A percentile compares a stretch with the other conserved stretches of the same genome.
phyloP scores from a whole-genome alignment of 2,113 vertebrate species.

The Martes martes region DNA sequence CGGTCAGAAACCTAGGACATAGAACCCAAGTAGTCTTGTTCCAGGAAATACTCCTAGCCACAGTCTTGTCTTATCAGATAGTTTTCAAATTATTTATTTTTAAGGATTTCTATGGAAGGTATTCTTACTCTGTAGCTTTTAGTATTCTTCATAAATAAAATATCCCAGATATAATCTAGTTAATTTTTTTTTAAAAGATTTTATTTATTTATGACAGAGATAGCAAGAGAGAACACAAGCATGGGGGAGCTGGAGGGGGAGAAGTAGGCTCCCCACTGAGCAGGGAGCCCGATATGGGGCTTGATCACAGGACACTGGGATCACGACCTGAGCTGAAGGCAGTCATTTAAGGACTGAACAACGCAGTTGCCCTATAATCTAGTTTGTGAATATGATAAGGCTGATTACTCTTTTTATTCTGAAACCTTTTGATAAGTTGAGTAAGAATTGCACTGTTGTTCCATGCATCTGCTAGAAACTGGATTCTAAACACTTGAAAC shows the following conservation, averaged over 20 bases:
- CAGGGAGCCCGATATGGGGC: no score
- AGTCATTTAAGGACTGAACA: no score
- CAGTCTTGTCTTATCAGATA: background rate
- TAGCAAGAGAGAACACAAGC: no score
- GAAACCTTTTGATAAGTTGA: background rate
- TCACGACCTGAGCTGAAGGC: no score
- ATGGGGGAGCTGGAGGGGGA: no score
- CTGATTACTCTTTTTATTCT: background rate
- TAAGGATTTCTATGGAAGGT: background rate
- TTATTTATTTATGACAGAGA: no score
- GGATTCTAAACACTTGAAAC: background rate
- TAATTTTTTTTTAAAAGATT: no score
- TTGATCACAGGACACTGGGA: no score
- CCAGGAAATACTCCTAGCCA: background rate
- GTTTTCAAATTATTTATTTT: background rate
- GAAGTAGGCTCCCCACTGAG: no score
- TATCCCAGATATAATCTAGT: background rate
- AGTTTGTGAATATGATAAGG: background rate
- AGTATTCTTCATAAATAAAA: background rate
- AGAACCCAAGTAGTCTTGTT: background rate
- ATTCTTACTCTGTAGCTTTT: conserved; percentile 29
- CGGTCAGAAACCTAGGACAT: background rate
- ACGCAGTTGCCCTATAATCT: background rate
- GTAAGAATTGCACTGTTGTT: background rate
- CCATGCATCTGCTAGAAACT: background rate